These are phyloP conservation scores for Antitype chi DNA, from an alignment of 2,888 invertebrate species.

Conservation along the genomic window DNA sequence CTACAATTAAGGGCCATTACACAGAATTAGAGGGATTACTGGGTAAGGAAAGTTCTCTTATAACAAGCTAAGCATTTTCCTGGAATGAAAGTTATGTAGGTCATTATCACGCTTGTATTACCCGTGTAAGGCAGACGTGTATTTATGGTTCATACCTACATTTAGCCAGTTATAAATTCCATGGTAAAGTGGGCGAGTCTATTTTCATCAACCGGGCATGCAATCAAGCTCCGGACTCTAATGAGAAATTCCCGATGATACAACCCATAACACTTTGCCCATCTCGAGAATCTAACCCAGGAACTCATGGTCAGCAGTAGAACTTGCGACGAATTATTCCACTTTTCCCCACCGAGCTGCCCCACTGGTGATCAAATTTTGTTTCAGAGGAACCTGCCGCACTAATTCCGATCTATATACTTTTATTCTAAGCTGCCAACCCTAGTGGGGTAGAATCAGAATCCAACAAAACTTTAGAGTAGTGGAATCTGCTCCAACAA, in stretches of 20 bases:
- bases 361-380: too few species aligned
- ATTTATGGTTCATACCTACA: not conserved
- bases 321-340: not conserved
- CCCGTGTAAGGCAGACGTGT: not conserved
- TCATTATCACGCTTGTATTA: not conserved
- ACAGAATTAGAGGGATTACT: slow-evolving; percentile 49
- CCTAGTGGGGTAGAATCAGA: too few species aligned
- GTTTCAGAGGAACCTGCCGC: too few species aligned
- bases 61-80: slow-evolving; percentile 26
- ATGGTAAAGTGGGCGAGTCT: not conserved
- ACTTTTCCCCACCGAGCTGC: too few species aligned
- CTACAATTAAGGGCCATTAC: slow-evolving; percentile 57
- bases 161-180: not conserved
- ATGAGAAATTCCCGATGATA: not conserved
- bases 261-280: not conserved
- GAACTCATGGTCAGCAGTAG: not conserved
- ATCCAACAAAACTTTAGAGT: too few species aligned
- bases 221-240: not conserved
- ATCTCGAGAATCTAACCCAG: rapidly evolving
- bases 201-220: not conserved
- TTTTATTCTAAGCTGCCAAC: too few species aligned
- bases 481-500: too few species aligned
- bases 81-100: not conserved
- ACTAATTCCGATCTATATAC: too few species aligned
- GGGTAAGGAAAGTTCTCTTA: slow-evolving; percentile 34